phyloP scores from a whole-genome alignment of 2,797 vertebrate genomes.

The Hydrocynus forskahlii region DNA sequence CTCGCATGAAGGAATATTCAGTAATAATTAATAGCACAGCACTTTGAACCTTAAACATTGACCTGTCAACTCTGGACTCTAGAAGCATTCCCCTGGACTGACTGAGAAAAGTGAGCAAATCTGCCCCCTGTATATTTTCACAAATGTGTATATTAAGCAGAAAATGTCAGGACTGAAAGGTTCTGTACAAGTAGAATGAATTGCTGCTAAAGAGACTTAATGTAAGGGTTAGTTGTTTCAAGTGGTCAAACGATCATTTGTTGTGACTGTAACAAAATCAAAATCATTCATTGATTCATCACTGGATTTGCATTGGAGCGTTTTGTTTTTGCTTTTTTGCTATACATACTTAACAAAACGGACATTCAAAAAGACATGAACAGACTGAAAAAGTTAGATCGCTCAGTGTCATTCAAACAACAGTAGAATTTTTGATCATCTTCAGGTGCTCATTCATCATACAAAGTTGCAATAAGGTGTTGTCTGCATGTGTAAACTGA shows the following conservation, averaged over 20 bases:
- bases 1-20: conserved; percentile 90
- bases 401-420: not conserved
- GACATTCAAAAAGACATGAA: conserved; percentile 2
- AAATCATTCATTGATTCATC: conserved; percentile 71
- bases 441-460: not conserved
- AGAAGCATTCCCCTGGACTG: conserved; percentile 89
- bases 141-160: conserved; percentile 72
- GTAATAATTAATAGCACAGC: conserved; percentile 91
- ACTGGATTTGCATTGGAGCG: conserved; percentile 75
- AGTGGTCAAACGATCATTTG: conserved; percentile 53
- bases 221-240: conserved; percentile 68
- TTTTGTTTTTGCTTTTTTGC: conserved; percentile 38
- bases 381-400: not conserved
- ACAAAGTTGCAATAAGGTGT: conserved; percentile 18
- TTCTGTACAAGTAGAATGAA: conserved; percentile 67
- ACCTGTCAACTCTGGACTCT: conserved; percentile 78
- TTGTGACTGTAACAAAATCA: conserved; percentile 54
- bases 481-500: not conserved
- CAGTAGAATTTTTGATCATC: not conserved
- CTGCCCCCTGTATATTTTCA: conserved; percentile 70
- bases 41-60: conserved; percentile 90
- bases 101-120: conserved; percentile 54
- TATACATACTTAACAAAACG: not conserved
- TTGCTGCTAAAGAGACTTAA: conserved; percentile 78
- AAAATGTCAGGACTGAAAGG: conserved; percentile 61